phyloP scores from a whole-genome alignment of 1,140 invertebrate species.

The Dreissena rostriformis region DNA sequence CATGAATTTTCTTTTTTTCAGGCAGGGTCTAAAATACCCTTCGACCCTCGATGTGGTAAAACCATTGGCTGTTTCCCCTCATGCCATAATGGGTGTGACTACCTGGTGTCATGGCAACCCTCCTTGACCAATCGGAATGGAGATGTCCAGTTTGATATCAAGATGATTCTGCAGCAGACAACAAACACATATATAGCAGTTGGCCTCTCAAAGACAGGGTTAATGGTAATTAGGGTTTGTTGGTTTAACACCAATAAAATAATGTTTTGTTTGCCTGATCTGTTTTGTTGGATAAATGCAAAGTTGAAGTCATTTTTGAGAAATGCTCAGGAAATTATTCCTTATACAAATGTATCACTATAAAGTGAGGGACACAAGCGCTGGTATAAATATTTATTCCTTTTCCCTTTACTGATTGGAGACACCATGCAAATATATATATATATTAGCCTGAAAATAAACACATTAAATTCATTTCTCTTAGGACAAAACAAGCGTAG shows the following conservation, averaged over 20 bases:
- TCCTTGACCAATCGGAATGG: background rate
- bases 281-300: background rate
- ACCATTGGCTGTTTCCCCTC: constrained; percentile 41
- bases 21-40: constrained; percentile 10
- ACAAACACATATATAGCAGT: constrained; percentile 21
- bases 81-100: constrained; percentile 26
- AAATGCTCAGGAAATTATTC: background rate
- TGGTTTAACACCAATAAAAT: background rate
- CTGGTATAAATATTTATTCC: background rate
- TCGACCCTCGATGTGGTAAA: constrained; percentile 27
- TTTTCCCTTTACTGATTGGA: background rate
- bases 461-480: background rate
- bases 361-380: background rate
- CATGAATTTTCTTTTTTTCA: background rate
- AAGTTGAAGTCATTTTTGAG: background rate
- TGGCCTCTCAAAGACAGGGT: constrained; percentile 25
- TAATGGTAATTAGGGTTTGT: constrained; percentile 14
- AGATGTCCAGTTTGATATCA: constrained; percentile 7
- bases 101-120: constrained; percentile 29
- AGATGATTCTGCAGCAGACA: constrained; percentile 17
- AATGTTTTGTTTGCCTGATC: background rate
- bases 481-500: constrained; percentile 38
- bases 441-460: background rate
- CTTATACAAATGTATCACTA: background rate
- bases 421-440: background rate